Percentiles rank a stretch among this genome's conserved stretches.
phyloP scores from a whole-genome alignment of 2,113 vertebrate genomes.

The Pantherophis guttatus region DNA sequence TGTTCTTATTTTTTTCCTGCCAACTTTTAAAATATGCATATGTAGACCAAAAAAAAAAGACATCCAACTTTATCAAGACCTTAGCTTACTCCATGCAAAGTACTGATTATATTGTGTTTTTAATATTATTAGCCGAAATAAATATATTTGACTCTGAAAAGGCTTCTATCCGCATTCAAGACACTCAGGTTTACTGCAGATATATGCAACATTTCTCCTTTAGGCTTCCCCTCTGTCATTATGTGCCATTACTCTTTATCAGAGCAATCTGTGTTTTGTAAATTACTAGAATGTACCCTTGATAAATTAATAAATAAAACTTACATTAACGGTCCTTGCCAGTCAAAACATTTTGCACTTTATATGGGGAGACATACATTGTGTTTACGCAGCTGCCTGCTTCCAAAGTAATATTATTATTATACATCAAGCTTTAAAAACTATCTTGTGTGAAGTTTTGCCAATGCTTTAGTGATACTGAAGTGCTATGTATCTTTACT shows the following conservation, averaged over 20 bases:
- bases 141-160: conserved; percentile 19
- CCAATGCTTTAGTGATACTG: conserved; percentile 62
- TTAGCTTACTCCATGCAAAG: conserved; percentile 19
- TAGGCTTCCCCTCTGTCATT: conserved; percentile 48
- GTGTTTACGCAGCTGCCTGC: conserved; percentile 55
- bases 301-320: conserved; percentile 55
- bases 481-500: conserved; percentile 63
- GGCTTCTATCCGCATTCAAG: background rate
- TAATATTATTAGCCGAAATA: conserved; percentile 39
- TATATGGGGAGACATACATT: conserved; percentile 53
- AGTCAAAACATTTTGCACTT: conserved; percentile 49
- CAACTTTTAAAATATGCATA: background rate
- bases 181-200: background rate
- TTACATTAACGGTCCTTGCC: conserved; percentile 51
- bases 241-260: conserved; percentile 67
- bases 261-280: conserved; percentile 61
- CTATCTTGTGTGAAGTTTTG: conserved; percentile 58
- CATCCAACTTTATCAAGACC: conserved; percentile 4
- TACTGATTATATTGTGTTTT: conserved; percentile 49
- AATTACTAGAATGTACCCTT: conserved; percentile 68
- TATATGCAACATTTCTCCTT: conserved; percentile 36
- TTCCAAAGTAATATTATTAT: conserved; percentile 66
- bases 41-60: background rate
- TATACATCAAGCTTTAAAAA: conserved; percentile 62
- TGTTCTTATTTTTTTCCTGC: background rate